phyloP scores from a whole-genome alignment of 2,797 vertebrate species.

The Xenentodon cancila region DNA sequence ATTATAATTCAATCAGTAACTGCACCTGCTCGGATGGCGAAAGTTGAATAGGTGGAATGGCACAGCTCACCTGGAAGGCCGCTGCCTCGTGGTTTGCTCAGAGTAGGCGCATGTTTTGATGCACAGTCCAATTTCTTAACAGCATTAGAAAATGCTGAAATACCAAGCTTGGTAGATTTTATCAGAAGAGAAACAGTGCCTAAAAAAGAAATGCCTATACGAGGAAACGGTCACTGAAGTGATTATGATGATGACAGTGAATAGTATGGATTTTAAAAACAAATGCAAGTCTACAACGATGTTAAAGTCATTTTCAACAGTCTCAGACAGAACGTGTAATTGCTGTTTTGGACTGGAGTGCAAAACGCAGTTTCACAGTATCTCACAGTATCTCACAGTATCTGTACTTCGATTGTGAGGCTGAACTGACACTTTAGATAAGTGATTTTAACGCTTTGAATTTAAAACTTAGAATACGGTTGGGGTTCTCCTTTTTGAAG shows the following conservation, averaged over 20 bases:
- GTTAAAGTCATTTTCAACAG: no score
- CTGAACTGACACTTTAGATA: no score
- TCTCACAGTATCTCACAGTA: no score
- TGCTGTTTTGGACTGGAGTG: no score
- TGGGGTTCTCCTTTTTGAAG: neutral
- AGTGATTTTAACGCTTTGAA: neutral
- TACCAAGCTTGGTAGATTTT: neutral
- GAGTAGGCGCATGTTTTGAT: neutral
- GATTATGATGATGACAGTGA: no score
- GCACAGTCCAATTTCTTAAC: neutral
- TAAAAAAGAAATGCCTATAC: no score
- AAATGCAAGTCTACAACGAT: no score
- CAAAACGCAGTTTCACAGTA: no score
- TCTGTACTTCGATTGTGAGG: no score
- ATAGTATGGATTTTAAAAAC: no score
- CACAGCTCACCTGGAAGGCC: conserved; percentile 10
- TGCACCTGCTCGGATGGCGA: conserved; percentile 41
- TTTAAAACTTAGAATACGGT: neutral
- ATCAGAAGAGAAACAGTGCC: conserved; percentile 6
- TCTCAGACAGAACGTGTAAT: no score
- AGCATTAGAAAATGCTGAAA: neutral
- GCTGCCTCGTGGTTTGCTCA: conserved; percentile 11
- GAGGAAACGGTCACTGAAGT: no score
- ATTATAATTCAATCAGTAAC: conserved; percentile 31
- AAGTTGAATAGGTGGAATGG: conserved; percentile 41